Evolutionary conservation across 2,888 invertebrate species (phyloP).

Genomic region (Actias luna): DNA sequence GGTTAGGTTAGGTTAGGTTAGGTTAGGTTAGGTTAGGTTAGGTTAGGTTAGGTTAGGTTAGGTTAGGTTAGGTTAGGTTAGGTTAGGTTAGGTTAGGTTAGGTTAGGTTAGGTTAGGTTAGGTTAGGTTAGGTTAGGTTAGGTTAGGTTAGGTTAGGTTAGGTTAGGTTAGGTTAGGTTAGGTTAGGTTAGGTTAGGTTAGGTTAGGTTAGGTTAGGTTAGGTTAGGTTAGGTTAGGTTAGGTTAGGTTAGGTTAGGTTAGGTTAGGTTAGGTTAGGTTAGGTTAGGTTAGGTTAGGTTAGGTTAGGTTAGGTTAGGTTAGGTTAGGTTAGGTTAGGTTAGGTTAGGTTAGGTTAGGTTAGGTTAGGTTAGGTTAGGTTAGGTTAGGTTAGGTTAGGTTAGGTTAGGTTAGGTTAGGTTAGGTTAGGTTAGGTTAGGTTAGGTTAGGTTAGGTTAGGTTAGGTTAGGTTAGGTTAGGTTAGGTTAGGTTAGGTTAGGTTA

Average conservation of each 20-base stretch:
- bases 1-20: too few species aligned
- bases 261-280: constrained; percentile 34
- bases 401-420: constrained; percentile 29
- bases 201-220: constrained; percentile 31
- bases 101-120: constrained; percentile 21
- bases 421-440: constrained; percentile 28
- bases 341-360: constrained; percentile 25
- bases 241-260: constrained; percentile 29
- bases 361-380: constrained; percentile 28
- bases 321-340: constrained; percentile 26
- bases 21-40: too few species aligned
- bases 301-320: constrained; percentile 34
- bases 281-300: constrained; percentile 30
- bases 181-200: constrained; percentile 29
- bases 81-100: constrained; percentile 24
- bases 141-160: constrained; percentile 26
- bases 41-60: constrained; percentile 22
- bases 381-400: constrained; percentile 32
- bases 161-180: constrained; percentile 28
- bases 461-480: too few species aligned
- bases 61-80: constrained; percentile 19
- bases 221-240: constrained; percentile 31
- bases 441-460: too few species aligned
- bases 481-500: too few species aligned
- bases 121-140: constrained; percentile 28